Evolutionary conservation across 1,140 invertebrate genomes (phyloP), one percentile per base, ranked within the genome.

Genomic region (Eurosta solidaginis): DNA sequence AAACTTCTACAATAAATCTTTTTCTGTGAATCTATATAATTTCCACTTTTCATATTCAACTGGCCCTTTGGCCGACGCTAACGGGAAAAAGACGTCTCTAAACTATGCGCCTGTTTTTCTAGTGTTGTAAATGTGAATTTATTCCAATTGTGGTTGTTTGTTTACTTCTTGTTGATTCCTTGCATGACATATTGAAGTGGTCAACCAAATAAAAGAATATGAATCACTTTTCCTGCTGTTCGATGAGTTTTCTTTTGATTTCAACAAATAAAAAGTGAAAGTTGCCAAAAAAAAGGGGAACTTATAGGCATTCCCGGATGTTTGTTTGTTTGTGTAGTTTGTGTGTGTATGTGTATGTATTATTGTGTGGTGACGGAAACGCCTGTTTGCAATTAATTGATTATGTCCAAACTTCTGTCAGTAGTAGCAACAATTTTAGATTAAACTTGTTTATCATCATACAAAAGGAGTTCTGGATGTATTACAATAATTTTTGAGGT

Each of bases 171-270:
- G n/a, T n/a, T 68, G 5, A n/a, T 22, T 78, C 49, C 20, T 73
- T 49, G 74, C 49, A 54, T 79, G 78, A 79, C 78, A 79, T 79
- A 79, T 79, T 79, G 78, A 79, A 79, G 78, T 79, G 78, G 78
- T 79, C 78, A 79, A 76, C 40, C 47, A 49, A 59, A 59, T 68
- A 68, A 68, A 68, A 9, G 59, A 68, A 68, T 68, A 68, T 68
- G 59, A 68, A 68, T 68, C 33, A 68, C 29, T 40, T 68, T 68
- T 40, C 59, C 59, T 7, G 59, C 59, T 68, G 59, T 20, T 29
- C 59, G 59, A 17, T 33, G 20, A 40, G 5, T n/a, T n/a, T 33
- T 7, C 54, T 5, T 17, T 63, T 9, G 10, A 22, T 12, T 45
- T 68, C 45, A 44, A 20, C 40, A 47, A 77, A 68, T 45, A 63